phyloP scores from a whole-genome alignment of 2,888 invertebrate genomes.

The Polyommatus iphigenia region DNA sequence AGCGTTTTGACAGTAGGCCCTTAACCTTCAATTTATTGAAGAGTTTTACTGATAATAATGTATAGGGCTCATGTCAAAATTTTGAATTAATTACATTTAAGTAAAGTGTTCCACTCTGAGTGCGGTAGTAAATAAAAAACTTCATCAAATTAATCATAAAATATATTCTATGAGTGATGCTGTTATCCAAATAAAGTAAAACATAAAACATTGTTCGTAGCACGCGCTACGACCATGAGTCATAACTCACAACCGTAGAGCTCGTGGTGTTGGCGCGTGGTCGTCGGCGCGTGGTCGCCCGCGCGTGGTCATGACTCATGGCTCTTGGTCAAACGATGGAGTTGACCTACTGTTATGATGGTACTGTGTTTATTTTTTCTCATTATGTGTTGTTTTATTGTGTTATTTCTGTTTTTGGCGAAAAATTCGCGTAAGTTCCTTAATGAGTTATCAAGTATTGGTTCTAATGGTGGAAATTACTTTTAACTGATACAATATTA shows the following conservation, averaged over 20 bases:
- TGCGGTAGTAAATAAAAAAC: no score
- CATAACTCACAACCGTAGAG: background rate
- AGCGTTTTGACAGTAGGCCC: no score
- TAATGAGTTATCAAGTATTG: background rate
- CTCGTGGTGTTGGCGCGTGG: background rate
- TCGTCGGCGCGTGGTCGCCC: background rate
- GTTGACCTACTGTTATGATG: background rate
- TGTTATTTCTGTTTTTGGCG: background rate
- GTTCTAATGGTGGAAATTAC: no score
- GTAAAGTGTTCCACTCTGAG: no score
- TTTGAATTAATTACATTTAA: no score
- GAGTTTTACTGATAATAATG: no score
- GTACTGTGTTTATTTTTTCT: background rate
- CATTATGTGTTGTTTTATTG: background rate
- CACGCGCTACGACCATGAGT: constrained; percentile 12
- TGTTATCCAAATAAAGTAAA: background rate
- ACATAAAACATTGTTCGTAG: constrained; percentile 2
- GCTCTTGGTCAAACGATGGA: background rate
- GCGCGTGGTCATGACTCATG: background rate
- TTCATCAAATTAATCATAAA: no score
- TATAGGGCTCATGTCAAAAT: no score
- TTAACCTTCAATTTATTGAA: no score
- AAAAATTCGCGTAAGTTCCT: background rate
- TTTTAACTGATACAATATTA: no score
- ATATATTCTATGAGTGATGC: no score